These are phyloP conservation scores for Volucella inanis DNA, from an alignment of 2,888 invertebrate species.

Conservation along the genomic window DNA sequence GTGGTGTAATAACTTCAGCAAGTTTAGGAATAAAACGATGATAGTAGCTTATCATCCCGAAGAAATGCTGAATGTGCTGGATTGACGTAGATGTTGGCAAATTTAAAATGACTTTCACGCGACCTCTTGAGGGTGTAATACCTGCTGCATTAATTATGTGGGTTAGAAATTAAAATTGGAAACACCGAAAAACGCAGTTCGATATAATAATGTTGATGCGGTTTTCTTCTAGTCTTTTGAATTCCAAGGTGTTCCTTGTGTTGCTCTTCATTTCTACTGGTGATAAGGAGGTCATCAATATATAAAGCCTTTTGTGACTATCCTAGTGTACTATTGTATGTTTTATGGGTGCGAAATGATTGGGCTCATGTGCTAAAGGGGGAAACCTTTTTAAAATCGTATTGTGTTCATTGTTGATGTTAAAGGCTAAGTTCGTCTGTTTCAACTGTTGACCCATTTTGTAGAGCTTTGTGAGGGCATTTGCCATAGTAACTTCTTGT, in stretches of 20 bases:
- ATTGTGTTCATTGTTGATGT: too few species aligned
- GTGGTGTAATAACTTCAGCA: constrained; percentile 4
- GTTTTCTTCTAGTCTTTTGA: neutral
- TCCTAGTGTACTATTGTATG: too few species aligned
- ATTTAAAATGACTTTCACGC: neutral
- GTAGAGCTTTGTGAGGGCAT: too few species aligned
- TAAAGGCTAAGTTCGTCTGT: too few species aligned
- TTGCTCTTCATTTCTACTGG: neutral
- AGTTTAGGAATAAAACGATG: constrained; percentile 6
- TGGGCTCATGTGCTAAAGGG: too few species aligned
- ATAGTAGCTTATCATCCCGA: constrained; percentile 18
- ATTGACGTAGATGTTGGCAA: neutral
- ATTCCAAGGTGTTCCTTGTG: neutral
- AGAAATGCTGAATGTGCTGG: constrained; percentile 1
- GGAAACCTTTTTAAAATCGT: too few species aligned
- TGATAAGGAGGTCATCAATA: neutral
- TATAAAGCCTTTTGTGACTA: too few species aligned
- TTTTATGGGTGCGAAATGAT: too few species aligned
- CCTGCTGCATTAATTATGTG: constrained; percentile 8
- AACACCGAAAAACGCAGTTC: too few species aligned
- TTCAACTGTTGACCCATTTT: too few species aligned
- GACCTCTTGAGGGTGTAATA: constrained; percentile 4
- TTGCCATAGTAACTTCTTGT: too few species aligned
- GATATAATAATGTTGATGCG: too few species aligned
- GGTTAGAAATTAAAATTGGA: neutral